Conservation (phyloP, 2,797 vertebrate genomes). For the Poecilia velifera region DNA sequence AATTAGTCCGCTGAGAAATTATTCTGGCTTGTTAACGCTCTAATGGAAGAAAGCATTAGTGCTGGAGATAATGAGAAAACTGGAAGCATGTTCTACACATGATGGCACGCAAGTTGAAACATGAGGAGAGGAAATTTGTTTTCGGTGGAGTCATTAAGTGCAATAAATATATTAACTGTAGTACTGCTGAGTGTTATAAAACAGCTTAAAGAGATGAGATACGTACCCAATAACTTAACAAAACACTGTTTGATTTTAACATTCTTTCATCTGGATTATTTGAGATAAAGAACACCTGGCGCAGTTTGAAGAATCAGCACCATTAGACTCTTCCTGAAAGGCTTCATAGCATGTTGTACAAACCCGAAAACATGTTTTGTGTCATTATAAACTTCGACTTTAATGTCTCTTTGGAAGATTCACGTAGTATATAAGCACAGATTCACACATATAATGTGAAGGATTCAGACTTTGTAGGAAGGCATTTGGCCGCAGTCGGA, state of each 20-base stretch:
- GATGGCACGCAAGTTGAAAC: neutral
- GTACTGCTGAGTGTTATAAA: neutral
- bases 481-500: neutral
- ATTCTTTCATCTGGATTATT: neutral
- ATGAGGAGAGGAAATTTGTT: neutral
- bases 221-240: neutral
- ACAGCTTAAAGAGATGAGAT: neutral
- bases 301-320: neutral
- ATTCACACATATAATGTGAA: neutral
- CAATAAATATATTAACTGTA: neutral
- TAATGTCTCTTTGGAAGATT: neutral
- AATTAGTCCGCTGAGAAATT: conserved; percentile 42
- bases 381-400: neutral
- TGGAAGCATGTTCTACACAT: neutral
- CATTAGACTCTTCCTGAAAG: neutral
- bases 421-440: neutral
- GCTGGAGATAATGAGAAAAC: conserved; percentile 2
- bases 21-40: conserved; percentile 28
- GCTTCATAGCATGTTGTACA: neutral
- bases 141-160: neutral
- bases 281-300: neutral
- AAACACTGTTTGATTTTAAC: neutral
- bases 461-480: neutral
- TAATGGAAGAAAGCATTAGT: conserved; percentile 9
- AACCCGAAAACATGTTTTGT: neutral